Base-by-base conservation (phyloP, 1,140 invertebrate genomes). In the Ectropis grisescens region DNA sequence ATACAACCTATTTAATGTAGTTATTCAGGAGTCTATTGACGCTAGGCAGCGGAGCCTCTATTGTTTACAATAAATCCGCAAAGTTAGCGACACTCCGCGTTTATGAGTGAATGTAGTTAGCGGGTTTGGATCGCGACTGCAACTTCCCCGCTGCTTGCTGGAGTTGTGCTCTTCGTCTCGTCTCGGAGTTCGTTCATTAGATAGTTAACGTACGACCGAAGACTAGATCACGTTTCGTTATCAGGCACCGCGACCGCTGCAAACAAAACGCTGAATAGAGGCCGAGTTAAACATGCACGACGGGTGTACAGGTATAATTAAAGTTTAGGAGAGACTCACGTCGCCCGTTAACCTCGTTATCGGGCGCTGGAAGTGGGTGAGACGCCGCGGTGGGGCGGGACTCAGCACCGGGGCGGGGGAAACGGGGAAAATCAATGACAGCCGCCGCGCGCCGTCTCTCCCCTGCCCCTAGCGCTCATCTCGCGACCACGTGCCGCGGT, bases 321-420 rank as follows among this genome's bases (percentile, higher is more conserved):
- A 78, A 81, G 72, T 78, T 81, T 78, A 76, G 72, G 71, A 78
- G 70, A 78, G 72, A 72, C 72, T 78, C 72, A 78, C 76, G 76
- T 78, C 76, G 76, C 76, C 70, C 75, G 72, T 81, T 81, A 81
- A 81, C 75, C 75, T 81, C 75, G 75, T 81, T 81, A 81, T 81
- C 75, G 72, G 72, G 70, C 67, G 71, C 68, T 75, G 67, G 70
- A 75, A 78, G 72, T 78, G 75, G 75, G 75, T 74, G 68, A 74
- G 75, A 70, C 68, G 68, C 65, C 64, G 62, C 47, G 62, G 61
- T 19, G 55, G 54, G 45, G 44, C 35, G 65, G 56, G 62, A 52
- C 52, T 34, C 45, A 53, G 47, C 47, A 48, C 49, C 48, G 52
- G 46, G 62, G 56, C 37, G 58, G 54, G 67, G 54, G 60, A 55